Evolutionary conservation across 2,888 invertebrate species (phyloP), one percentile per base, ranked within the genome.

Genomic region (Hypercompe scribonia): DNA sequence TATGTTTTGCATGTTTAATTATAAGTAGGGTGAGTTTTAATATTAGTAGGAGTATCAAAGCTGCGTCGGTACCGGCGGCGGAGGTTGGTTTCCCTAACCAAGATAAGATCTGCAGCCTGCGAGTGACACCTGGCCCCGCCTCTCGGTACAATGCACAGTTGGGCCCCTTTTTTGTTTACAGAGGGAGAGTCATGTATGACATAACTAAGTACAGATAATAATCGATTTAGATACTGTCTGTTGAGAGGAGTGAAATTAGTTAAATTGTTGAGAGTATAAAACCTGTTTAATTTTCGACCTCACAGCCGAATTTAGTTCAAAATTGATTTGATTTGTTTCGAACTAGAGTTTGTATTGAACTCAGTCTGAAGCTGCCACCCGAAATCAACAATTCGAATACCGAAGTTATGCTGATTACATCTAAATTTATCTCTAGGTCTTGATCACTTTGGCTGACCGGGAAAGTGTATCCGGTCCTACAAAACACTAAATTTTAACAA

Each of bases 91-190:
- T 86, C 90, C 91, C 90, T 85, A 74, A 79, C 81, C 82, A 80
- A 91, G 94, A 94, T 94, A 94, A 93, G 93, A 94, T 94, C 94
- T 90, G 89, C 88, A 87, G 87, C 87, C 87, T 94, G 95, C 90
- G 85, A 78, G 83, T 93, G 95, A 95, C 95, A 95, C 94, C 94
- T 92, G 93, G 93, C 94, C 89, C 90, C 94, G 94, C 95, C 95
- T 89, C 91, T 93, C 93, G 88, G 82, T 77, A 83, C 86, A 85
- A 58, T 66, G 70, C 81, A 75, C 77, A 58, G 72, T 72, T 69
- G 76, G 75, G 42, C 68, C 82, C 84, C 88, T 85, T 89, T 88
- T 90, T 90, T 90, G 87, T 89, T 88, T 86, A 72, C 66, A 33
- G 65, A 81, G 83, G 84, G 82, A 73, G 76, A 71, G 58, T 72